These are phyloP conservation scores for Peromyscus nudipes DNA, from an alignment of 2,797 vertebrate genomes.

Conservation along the genomic window DNA sequence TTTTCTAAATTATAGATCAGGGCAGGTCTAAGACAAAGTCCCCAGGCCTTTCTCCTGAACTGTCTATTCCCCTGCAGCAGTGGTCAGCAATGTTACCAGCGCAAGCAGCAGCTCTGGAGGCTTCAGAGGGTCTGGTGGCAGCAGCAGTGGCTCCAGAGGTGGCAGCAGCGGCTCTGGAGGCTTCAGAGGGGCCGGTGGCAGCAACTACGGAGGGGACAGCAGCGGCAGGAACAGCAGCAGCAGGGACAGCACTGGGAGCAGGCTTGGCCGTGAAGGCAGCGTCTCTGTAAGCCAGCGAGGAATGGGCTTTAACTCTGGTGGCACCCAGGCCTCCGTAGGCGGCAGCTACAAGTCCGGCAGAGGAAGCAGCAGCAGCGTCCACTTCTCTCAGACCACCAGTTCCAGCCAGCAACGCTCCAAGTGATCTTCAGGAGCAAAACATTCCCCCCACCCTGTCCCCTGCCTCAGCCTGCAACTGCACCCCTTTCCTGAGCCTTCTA, in stretches of 20 bases:
- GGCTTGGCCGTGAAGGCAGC: slow-evolving; percentile 2
- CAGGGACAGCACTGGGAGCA: not conserved
- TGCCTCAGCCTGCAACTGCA: not conserved
- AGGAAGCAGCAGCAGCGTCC: not conserved
- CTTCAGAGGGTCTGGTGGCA: not conserved
- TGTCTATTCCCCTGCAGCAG: slow-evolving; percentile 71
- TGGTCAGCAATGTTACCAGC: slow-evolving; percentile 83
- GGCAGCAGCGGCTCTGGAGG: not conserved
- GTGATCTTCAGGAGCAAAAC: slow-evolving; percentile 16
- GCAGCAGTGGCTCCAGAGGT: not conserved
- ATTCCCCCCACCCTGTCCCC: not conserved
- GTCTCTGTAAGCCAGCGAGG: slow-evolving; percentile 59
- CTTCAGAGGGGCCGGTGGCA: not conserved
- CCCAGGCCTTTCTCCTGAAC: not conserved
- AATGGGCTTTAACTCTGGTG: no score
- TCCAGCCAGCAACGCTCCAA: slow-evolving; percentile 62
- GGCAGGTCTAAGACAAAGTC: not conserved
- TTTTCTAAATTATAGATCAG: not conserved
- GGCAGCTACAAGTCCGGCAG: slow-evolving; percentile 49
- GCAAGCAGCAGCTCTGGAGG: not conserved
- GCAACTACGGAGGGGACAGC: not conserved
- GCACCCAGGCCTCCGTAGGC: slow-evolving; percentile 26
- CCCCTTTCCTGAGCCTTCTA: not conserved
- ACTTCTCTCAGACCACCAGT: slow-evolving; percentile 63
- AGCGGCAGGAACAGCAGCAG: not conserved